Percentiles rank a stretch among this genome's conserved stretches.
Conservation (phyloP, 2,113 vertebrate species). For the Macquaria ambigua region DNA sequence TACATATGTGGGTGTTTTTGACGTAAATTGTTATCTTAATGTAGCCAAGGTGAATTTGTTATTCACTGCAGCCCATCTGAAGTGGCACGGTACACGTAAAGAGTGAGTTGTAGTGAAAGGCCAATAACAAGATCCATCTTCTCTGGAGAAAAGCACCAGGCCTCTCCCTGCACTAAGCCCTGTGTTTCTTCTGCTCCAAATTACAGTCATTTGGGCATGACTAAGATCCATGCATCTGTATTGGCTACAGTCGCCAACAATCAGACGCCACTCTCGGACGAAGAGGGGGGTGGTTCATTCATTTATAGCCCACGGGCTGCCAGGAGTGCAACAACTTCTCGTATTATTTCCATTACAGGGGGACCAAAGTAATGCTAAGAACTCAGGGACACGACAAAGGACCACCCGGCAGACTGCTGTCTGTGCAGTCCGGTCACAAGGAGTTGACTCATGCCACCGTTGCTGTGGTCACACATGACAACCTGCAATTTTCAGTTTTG, state of each 20-base stretch:
- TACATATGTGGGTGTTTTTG: constrained; percentile 19
- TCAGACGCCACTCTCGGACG: constrained; percentile 46
- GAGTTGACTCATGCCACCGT: constrained; percentile 61
- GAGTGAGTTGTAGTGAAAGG: constrained; percentile 66
- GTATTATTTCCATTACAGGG: constrained; percentile 55
- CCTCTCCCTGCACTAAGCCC: constrained; percentile 60
- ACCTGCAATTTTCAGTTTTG: constrained; percentile 69
- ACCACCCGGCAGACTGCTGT: constrained; percentile 75
- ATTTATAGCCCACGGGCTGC: constrained; percentile 39
- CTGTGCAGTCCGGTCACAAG: constrained; percentile 41
- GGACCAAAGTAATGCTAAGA: constrained; percentile 32
- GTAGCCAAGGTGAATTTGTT: constrained; percentile 25
- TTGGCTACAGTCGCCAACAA: constrained; percentile 55
- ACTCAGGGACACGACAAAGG: constrained; percentile 39
- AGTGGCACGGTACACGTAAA: not conserved
- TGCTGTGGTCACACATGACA: constrained; percentile 59
- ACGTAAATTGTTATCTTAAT: constrained; percentile 42
- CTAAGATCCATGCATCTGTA: constrained; percentile 65
- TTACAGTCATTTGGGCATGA: constrained; percentile 80
- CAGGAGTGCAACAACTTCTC: constrained; percentile 28
- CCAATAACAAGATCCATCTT: constrained; percentile 65
- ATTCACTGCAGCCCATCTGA: constrained; percentile 3
- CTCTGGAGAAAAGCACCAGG: constrained; percentile 49
- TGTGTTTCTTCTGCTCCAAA: constrained; percentile 72
- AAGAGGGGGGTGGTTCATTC: constrained; percentile 38